Conservation (phyloP, 2,113 vertebrate genomes). For the Empidonax alnorum region DNA sequence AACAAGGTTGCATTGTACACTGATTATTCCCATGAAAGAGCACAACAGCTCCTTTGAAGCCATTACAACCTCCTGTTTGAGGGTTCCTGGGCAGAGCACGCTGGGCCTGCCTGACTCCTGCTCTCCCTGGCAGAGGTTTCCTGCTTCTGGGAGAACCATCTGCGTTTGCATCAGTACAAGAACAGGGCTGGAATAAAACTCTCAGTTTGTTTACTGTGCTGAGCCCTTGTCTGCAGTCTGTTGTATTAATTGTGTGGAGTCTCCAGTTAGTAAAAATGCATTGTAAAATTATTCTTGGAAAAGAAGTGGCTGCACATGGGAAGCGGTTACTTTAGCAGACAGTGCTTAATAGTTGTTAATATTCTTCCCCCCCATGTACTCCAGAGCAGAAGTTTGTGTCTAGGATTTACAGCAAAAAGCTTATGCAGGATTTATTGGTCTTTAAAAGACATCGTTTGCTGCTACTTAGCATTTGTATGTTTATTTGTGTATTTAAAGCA, state of each 20-base stretch:
- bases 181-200: background rate
- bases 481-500: background rate
- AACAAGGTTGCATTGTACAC: slow-evolving; percentile 40
- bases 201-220: background rate
- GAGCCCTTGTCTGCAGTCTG: background rate
- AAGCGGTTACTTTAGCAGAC: slow-evolving; percentile 19
- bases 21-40: slow-evolving; percentile 48
- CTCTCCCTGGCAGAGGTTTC: background rate
- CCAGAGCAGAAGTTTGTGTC: background rate
- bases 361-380: background rate
- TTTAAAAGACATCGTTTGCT: slow-evolving; percentile 40
- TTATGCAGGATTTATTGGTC: slow-evolving; percentile 30
- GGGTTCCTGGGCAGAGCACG: background rate
- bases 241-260: background rate
- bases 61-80: background rate
- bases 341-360: background rate
- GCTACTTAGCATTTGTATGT: background rate
- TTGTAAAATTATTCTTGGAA: slow-evolving; percentile 52
- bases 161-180: background rate
- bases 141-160: background rate
- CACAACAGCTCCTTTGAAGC: slow-evolving; percentile 49
- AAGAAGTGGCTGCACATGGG: background rate
- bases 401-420: slow-evolving; percentile 21
- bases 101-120: background rate
- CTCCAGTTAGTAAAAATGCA: slow-evolving; percentile 16